Conservation (phyloP, 1,140 invertebrate genomes). For the Nasonia longicornis region DNA sequence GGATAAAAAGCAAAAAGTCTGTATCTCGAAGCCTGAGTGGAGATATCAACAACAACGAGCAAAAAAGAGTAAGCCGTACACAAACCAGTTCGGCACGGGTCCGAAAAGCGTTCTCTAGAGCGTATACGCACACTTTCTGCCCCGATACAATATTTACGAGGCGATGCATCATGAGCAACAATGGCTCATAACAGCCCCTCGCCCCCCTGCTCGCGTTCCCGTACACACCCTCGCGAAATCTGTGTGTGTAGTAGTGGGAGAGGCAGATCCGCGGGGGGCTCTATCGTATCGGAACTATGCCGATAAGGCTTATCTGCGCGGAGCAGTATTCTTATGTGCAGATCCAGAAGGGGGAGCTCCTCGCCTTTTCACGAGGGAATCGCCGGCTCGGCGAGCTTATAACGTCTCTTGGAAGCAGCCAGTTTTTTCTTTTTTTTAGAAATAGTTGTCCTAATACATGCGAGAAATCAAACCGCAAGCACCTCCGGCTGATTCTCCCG, state of each 20-base stretch:
- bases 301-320: slow-evolving; percentile 66
- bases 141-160: slow-evolving; percentile 68
- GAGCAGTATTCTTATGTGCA: slow-evolving; percentile 64
- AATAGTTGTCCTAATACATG: neutral
- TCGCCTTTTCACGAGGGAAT: slow-evolving; percentile 22
- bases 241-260: neutral
- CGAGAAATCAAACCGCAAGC: neutral
- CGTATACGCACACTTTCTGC: slow-evolving; percentile 54
- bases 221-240: slow-evolving; percentile 26
- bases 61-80: slow-evolving; percentile 26
- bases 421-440: neutral
- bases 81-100: slow-evolving; percentile 4
- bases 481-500: slow-evolving; percentile 29
- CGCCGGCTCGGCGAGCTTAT: neutral
- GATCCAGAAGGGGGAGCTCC: neutral
- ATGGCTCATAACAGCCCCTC: slow-evolving; percentile 64
- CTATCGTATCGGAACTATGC: slow-evolving; percentile 62
- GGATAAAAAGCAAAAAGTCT: neutral
- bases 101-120: slow-evolving; percentile 50
- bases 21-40: neutral
- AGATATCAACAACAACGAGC: neutral
- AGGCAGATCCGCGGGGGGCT: slow-evolving; percentile 47
- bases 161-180: slow-evolving; percentile 67
- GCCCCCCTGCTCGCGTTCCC: neutral
- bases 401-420: neutral